Conservation (phyloP, 2,888 invertebrate genomes). For the Nebria salina region DNA sequence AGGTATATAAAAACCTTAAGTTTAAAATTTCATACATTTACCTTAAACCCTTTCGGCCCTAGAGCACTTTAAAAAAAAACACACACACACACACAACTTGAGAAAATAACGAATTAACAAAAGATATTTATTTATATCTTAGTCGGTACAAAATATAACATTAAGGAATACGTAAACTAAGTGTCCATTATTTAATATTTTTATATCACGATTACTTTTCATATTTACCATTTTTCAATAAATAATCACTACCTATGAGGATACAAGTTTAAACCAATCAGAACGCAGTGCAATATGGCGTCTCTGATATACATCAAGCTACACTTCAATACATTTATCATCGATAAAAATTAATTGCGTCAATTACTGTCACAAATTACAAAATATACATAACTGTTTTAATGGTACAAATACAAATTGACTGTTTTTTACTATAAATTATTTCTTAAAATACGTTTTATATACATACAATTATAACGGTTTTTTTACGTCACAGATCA, state of each 20-base stretch:
- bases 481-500: too few relatives aligned
- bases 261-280: neutral
- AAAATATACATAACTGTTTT: neutral
- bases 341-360: neutral
- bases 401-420: too few relatives aligned
- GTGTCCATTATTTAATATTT: neutral
- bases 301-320: neutral
- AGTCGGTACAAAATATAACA: neutral
- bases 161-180: neutral
- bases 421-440: too few relatives aligned
- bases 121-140: neutral
- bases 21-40: too few relatives aligned
- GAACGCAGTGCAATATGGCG: neutral
- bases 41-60: too few relatives aligned
- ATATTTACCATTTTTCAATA: neutral
- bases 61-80: too few relatives aligned
- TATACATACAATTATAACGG: too few relatives aligned
- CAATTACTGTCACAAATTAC: neutral
- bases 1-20: too few relatives aligned
- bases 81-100: too few relatives aligned
- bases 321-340: neutral
- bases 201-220: neutral
- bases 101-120: neutral
- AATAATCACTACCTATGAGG: neutral
- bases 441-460: too few relatives aligned